Conservation (phyloP, 2,888 invertebrate species). For the Drosophila vallismaia region DNA sequence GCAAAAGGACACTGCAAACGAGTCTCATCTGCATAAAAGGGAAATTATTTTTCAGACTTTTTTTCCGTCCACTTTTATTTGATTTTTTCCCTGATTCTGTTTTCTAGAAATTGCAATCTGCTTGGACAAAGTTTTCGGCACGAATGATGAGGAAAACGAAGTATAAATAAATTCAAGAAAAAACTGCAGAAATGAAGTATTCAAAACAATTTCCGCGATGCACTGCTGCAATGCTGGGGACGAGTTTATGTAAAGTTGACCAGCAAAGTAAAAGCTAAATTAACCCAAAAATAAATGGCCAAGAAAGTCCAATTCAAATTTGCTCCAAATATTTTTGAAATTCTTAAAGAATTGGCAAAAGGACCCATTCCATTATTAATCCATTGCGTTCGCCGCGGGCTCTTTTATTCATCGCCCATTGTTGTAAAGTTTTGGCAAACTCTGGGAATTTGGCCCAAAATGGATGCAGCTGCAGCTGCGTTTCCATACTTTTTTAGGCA, state of each 20-base stretch:
- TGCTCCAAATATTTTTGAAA: conserved; percentile 16
- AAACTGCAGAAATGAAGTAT: conserved; percentile 69
- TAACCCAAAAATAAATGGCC: conserved; percentile 21
- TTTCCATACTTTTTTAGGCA: conserved; percentile 32
- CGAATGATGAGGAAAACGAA: conserved; percentile 28
- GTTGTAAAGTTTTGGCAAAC: conserved; percentile 36
- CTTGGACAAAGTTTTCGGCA: conserved; percentile 61
- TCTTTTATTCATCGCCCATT: conserved; percentile 32
- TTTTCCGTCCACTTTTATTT: conserved; percentile 6
- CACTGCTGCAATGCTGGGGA: conserved; percentile 27
- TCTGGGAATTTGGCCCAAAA: conserved; percentile 24
- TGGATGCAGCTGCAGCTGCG: conserved; percentile 37
- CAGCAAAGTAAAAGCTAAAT: conserved; percentile 45
- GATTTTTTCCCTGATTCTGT: background rate
- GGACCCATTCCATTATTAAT: conserved; percentile 27
- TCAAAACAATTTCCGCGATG: conserved; percentile 71
- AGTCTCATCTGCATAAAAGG: conserved; percentile 77
- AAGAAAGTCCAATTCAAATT: conserved; percentile 1
- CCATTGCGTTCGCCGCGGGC: conserved; percentile 28
- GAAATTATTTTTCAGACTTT: conserved; percentile 67
- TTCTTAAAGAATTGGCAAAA: conserved; percentile 8
- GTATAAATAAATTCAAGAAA: conserved; percentile 42
- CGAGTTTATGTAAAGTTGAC: conserved; percentile 59
- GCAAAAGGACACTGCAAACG: conserved; percentile 45
- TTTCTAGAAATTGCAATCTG: conserved; percentile 57